Base-by-base conservation (phyloP, 2,113 vertebrate genomes). In the Alethe diademata region DNA sequence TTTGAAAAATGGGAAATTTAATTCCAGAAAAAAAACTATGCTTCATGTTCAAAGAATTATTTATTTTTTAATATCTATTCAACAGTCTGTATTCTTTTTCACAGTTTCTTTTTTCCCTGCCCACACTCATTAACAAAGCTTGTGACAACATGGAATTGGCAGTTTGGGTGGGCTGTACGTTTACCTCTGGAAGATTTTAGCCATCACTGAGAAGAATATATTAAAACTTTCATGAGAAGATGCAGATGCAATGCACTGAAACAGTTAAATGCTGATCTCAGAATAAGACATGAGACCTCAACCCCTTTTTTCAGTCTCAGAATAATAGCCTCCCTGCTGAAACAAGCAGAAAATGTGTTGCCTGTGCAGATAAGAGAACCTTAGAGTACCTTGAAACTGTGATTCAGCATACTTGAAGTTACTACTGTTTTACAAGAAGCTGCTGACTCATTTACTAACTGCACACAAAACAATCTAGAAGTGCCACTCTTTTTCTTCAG, bases 271-370 rank as follows among this genome's bases (percentile, higher is more conserved):
- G 75, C 67, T 96, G 78, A 66, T 76, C 47, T 80, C 85, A 92
- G 85, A 95, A 80, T 70, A 88, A 91, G 66, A 79, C 16, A 33
- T 57, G 45, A 93, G 78, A 94, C 66, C 64, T 88, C 74, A 94
- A 82, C 53, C 42, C 25, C 48, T 70, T 93, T 91, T 76, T 85
- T 83, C 40, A 86, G 67, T 38, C 90, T 94, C 70, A 64, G 74
- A 88, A 81, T 70, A 92, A 79, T 83, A 90, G 67, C 19, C 58
- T 94, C 60, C 10, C 19, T 96, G 90, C 87, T 96, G 90, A 96
- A 96, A 72, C 81, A 90, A 95, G 86, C 92, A 96, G 78, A 94
- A 97, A 97, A 95, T 88, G 17, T 88, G 45, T 93, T 90, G 84
- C 33, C 87, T 82, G 12, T 90, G 81, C 75, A 80, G 78, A 96